Evolutionary conservation across 2,888 invertebrate species (phyloP).

Genomic region (Quadroppia sp.): DNA sequence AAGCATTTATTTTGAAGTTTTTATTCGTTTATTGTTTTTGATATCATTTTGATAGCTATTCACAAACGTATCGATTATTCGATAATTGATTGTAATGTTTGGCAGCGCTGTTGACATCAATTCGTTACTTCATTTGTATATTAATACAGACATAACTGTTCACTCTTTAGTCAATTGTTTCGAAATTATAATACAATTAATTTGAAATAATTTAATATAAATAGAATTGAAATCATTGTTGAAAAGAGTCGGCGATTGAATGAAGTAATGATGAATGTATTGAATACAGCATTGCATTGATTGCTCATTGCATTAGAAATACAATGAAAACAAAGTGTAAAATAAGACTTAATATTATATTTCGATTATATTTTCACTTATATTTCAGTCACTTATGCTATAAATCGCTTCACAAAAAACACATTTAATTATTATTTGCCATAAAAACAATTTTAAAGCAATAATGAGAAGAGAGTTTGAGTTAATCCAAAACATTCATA

Average conservation of each 20-base stretch:
- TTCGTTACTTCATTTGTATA: conserved; percentile 33
- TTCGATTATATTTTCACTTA: conserved; percentile 24
- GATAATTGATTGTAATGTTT: conserved; percentile 8
- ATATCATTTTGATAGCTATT: not conserved
- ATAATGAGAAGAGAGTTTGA: not conserved
- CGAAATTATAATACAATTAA: not conserved
- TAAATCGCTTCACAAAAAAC: conserved; percentile 10
- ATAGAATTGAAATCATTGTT: no score
- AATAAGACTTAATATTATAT: not conserved
- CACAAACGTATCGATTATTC: not conserved
- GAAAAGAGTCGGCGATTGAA: not conserved
- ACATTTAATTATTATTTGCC: not conserved
- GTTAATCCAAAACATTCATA: not conserved
- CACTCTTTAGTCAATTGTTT: not conserved
- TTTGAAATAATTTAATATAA: no score
- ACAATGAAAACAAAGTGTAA: not conserved
- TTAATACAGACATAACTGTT: not conserved
- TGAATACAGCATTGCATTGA: conserved; percentile 29
- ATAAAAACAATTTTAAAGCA: conserved; percentile 32
- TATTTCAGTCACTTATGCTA: conserved; percentile 23
- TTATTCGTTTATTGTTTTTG: not conserved
- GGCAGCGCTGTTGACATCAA: conserved; percentile 26
- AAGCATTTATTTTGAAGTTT: not conserved
- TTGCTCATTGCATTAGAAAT: conserved; percentile 28
- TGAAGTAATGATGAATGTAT: conserved; percentile 17